A percentile compares a stretch with the other conserved stretches of the same genome.
Evolutionary conservation across 1,140 invertebrate genomes (phyloP).

Genomic region (Calosoma granatense): DNA sequence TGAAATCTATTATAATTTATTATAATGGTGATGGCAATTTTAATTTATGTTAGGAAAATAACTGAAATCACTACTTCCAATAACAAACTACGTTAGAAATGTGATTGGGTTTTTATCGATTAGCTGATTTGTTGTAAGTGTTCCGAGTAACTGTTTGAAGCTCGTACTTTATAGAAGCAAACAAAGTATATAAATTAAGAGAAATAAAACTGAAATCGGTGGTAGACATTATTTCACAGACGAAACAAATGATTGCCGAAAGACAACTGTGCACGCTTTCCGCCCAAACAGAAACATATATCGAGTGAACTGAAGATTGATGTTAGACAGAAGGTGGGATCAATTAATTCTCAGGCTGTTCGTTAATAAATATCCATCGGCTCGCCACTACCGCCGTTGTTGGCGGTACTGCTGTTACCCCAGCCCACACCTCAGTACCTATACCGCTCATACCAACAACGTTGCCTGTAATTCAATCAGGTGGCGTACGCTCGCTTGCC

Average conservation of each 20-base stretch:
- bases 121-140: too few species aligned
- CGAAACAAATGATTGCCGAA: neutral
- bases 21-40: too few species aligned
- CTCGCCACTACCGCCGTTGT: neutral
- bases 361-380: conserved; percentile 6
- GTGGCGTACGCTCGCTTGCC: neutral
- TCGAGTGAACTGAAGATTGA: neutral
- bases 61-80: too few species aligned
- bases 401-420: neutral
- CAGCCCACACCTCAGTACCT: neutral
- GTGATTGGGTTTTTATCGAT: too few species aligned
- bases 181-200: neutral
- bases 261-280: neutral
- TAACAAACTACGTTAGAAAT: too few species aligned
- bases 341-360: conserved; percentile 6
- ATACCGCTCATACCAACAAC: neutral
- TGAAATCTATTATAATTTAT: too few species aligned
- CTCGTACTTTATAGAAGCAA: neutral
- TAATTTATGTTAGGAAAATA: too few species aligned
- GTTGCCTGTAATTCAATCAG: conserved; percentile 1
- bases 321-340: neutral
- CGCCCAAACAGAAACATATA: conserved; percentile 9
- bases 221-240: neutral
- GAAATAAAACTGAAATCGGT: neutral
- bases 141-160: too few species aligned